Percentiles rank a stretch among this genome's conserved stretches.
Evolutionary conservation across 2,888 invertebrate species (phyloP).

Genomic region (Drosophila austrosaltans): DNA sequence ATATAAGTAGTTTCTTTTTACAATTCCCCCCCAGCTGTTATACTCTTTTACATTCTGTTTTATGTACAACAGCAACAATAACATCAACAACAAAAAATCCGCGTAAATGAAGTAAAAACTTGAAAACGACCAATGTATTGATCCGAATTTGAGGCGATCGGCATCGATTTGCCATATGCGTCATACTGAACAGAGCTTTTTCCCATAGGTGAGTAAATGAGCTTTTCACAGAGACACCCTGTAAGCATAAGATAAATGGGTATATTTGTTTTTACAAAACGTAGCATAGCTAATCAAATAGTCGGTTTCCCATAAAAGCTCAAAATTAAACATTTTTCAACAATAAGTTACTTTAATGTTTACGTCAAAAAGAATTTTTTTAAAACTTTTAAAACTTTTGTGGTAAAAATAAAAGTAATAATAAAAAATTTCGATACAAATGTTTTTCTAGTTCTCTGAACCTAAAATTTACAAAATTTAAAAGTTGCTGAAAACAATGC

Average conservation of each 20-base stretch:
- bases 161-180: constrained; percentile 56
- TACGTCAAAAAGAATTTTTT: no score
- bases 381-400: no score
- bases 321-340: no score
- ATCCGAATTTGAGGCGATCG: constrained; percentile 50
- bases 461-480: no score
- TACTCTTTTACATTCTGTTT: constrained; percentile 5
- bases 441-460: no score
- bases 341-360: no score
- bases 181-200: constrained; percentile 61
- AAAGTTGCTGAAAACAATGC: no score
- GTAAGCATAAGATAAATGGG: constrained; percentile 8
- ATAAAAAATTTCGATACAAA: no score
- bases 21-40: constrained; percentile 11
- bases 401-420: no score
- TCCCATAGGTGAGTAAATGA: constrained; percentile 63
- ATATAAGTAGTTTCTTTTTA: constrained; percentile 1
- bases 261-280: neutral
- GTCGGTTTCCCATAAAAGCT: no score
- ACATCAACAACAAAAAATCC: constrained; percentile 26
- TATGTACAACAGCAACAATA: neutral
- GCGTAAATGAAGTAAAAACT: constrained; percentile 55
- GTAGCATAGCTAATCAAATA: no score
- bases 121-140: constrained; percentile 48
- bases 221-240: constrained; percentile 42